Base-by-base conservation (phyloP, 2,797 vertebrate species). In the Aeoliscus strigatus region DNA sequence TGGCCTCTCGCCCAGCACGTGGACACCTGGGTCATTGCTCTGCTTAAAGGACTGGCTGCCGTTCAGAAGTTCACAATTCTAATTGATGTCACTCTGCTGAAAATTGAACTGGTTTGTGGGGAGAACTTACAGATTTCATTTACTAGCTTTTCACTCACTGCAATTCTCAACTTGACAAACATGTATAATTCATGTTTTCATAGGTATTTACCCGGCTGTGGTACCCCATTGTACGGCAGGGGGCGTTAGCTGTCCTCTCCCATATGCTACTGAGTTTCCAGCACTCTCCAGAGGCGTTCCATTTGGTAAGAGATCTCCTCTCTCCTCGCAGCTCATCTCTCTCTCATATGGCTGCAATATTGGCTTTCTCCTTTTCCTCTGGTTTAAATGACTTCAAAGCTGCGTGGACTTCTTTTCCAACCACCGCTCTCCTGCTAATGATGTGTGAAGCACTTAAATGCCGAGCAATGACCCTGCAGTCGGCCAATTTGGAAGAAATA, bases 31-130 rank as follows among this genome's bases (percentile, higher is more conserved):
- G 91, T 97, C 72, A 94, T 95, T 40, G 93, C 96, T 39, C 84
- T 99, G 25, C 82, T 99, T 36, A 98, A 95, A 80, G 96, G 96
- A 40, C 85, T 99, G 73, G 94, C 95, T 9, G 91, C 94, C 32
- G 96, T 96, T 64, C 94, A 99, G 88, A 99, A 97, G 83, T 99
- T 99, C 79, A 98, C 96, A 25, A 98, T 99, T 76, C 93, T 99
- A 71, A 98, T 98, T 55, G 94, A 98, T 64, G 95, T 98, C 67
- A 98, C 96, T 60, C 82, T 96, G 71, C 91, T 97, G 15, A 99
- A 97, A 85, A 98, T 99, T 60, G 92, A 97, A 75, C 79, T 96
- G 92, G 96, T 99, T 77, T 51, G 91, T 90, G 60, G 7, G 29
- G 2, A 39, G 2, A 55, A 27, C 13, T 30, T 49, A 8, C 31